Conservation (phyloP, 2,888 invertebrate species). For the Barypeithes pellucidus region DNA sequence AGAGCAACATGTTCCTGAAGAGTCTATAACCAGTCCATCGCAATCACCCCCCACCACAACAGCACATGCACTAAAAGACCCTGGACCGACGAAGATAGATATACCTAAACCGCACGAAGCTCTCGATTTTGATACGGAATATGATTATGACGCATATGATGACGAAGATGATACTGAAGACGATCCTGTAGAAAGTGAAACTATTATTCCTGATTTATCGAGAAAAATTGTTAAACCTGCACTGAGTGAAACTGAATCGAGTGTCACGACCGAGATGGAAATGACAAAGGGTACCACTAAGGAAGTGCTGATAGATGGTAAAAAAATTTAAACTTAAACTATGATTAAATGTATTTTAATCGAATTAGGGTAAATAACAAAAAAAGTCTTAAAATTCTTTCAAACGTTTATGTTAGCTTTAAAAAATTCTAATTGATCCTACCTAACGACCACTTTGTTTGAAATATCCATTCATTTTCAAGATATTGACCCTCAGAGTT, state of each 20-base stretch:
- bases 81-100: conserved; percentile 42
- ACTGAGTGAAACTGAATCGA: conserved; percentile 7
- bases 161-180: conserved; percentile 67
- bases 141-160: conserved; percentile 71
- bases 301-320: conserved; percentile 4
- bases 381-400: too few relatives aligned
- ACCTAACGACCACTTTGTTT: too few relatives aligned
- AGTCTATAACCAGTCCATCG: conserved; percentile 36
- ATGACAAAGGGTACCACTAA: conserved; percentile 28
- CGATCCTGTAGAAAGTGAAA: conserved; percentile 68
- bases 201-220: conserved; percentile 62
- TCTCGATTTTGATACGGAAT: conserved; percentile 63
- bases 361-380: too few relatives aligned
- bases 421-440: too few relatives aligned
- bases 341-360: too few relatives aligned
- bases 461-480: too few relatives aligned
- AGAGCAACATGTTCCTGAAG: conserved; percentile 20
- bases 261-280: conserved; percentile 52
- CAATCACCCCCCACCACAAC: conserved; percentile 43
- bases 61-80: conserved; percentile 23
- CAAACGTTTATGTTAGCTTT: too few relatives aligned
- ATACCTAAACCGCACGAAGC: conserved; percentile 38
- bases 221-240: conserved; percentile 39
- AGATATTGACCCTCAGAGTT: too few relatives aligned
- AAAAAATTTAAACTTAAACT: too few relatives aligned